Conservation (phyloP, 2,113 vertebrate genomes). For the Conger conger region DNA sequence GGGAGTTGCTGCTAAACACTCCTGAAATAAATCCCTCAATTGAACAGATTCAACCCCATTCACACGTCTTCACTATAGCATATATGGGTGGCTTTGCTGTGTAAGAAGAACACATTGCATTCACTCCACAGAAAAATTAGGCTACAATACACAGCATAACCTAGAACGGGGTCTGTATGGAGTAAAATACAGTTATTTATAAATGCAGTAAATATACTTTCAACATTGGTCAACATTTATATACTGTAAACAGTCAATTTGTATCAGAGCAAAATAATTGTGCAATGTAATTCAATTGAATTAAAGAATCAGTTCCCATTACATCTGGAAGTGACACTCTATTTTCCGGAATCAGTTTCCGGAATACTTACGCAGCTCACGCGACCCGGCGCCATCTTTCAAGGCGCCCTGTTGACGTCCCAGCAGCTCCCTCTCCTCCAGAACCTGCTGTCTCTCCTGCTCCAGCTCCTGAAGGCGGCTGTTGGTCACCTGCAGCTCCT, state of each 20-base stretch:
- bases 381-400: conserved; percentile 77
- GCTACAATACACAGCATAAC: not conserved
- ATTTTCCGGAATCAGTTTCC: not conserved
- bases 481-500: conserved; percentile 80
- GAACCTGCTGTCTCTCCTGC: conserved; percentile 81
- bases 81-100: not conserved
- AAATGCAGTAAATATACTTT: no score
- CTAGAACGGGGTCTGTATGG: not conserved
- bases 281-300: not conserved
- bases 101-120: not conserved
- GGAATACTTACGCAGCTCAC: conserved; percentile 88
- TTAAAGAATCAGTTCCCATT: not conserved
- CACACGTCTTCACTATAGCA: not conserved
- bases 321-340: not conserved
- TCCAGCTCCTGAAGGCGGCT: conserved; percentile 88
- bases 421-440: conserved; percentile 83
- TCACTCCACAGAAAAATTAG: not conserved
- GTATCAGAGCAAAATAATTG: not conserved
- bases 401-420: conserved; percentile 86
- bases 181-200: not conserved
- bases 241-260: not conserved
- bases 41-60: not conserved
- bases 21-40: not conserved
- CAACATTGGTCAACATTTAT: not conserved
- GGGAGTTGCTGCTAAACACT: not conserved